Evolutionary conservation across 23 tunicate species (phyloP).

Genomic region (Diplosoma virens): DNA sequence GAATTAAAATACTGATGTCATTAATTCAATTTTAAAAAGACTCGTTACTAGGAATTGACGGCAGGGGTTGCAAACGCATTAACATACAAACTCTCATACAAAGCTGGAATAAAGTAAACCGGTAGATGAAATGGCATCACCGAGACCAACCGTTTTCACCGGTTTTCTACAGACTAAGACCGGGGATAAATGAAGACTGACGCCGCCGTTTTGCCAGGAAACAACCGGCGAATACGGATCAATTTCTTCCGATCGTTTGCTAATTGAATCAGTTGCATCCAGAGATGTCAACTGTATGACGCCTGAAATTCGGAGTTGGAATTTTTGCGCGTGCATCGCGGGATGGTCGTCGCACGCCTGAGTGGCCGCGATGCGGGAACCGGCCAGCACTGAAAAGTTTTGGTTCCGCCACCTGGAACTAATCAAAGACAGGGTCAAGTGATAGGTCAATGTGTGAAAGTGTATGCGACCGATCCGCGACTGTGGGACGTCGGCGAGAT

Average conservation of each 20-base stretch:
- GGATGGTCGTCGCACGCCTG: slow-evolving; percentile 88
- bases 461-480: slow-evolving; percentile 67
- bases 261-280: not conserved
- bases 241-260: not conserved
- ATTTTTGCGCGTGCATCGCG: slow-evolving; percentile 42
- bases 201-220: slow-evolving; percentile 32
- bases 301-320: slow-evolving; percentile 46
- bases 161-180: slow-evolving; percentile 76
- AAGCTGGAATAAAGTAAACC: slow-evolving; percentile 66
- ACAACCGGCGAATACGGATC: slow-evolving; percentile 43
- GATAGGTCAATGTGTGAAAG: slow-evolving; percentile 82
- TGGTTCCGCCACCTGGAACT: slow-evolving; percentile 61
- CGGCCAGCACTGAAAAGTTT: slow-evolving; percentile 66
- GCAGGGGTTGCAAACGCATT: no score
- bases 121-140: slow-evolving; percentile 80
- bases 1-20: no score
- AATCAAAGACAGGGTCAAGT: slow-evolving; percentile 27
- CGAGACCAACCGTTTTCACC: slow-evolving; percentile 86
- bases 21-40: no score
- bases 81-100: no score
- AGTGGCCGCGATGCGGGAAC: slow-evolving; percentile 61
- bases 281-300: slow-evolving; percentile 34
- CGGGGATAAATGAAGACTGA: slow-evolving; percentile 48
- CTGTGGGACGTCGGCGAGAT: not conserved
- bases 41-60: no score